A percentile compares a stretch with the other conserved stretches of the same genome.
phyloP scores from a whole-genome alignment of 2,113 vertebrate species.

The Camarhynchus parvulus region DNA sequence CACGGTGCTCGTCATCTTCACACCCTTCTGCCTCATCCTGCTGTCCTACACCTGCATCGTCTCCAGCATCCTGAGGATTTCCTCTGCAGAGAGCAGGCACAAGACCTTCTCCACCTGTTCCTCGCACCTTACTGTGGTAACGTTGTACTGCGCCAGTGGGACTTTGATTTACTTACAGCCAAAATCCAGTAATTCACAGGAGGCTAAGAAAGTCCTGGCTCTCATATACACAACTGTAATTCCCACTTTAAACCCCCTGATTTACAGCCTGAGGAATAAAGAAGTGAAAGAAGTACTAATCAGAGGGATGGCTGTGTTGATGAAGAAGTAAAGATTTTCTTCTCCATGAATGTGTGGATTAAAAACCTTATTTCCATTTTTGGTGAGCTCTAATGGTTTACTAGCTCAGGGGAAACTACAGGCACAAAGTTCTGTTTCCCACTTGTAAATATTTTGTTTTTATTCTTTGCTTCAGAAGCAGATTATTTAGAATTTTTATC shows the following conservation, averaged over 20 bases:
- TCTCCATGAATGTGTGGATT: neutral
- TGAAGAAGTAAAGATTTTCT: neutral
- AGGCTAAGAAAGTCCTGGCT: conserved; percentile 9
- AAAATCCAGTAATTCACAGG: neutral
- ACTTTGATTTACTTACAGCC: conserved; percentile 15
- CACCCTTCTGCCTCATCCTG: neutral
- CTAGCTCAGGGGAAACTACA: neutral
- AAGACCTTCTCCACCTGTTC: conserved; percentile 52
- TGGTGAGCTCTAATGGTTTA: neutral
- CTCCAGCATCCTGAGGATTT: neutral
- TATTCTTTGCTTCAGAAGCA: neutral
- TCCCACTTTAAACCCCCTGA: neutral
- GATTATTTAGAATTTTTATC: neutral
- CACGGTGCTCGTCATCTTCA: neutral
- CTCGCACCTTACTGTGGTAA: neutral
- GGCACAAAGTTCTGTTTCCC: neutral
- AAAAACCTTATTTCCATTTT: neutral
- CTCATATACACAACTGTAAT: conserved; percentile 45
- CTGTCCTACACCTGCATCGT: neutral
- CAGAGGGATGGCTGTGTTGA: neutral
- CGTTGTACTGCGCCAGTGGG: neutral
- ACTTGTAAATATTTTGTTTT: neutral
- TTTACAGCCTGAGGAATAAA: conserved; percentile 19
- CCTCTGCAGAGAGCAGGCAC: neutral
- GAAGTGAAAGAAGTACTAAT: conserved; percentile 40